Base-by-base conservation (phyloP, 1,140 invertebrate species). In the Macrocentrus cingulum region DNA sequence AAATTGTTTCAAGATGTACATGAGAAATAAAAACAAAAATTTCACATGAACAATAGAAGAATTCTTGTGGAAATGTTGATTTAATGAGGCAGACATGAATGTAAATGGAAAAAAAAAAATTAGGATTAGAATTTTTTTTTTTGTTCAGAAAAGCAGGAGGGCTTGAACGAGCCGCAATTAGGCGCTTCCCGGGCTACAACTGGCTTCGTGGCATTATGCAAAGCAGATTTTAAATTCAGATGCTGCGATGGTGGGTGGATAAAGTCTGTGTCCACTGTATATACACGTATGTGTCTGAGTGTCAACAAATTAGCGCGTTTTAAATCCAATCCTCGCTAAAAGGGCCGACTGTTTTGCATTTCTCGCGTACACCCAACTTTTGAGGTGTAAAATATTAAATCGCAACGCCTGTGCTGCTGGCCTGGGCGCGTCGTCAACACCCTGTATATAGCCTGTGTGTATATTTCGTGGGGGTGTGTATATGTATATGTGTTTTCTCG, bases 301-400 rank as follows among this genome's bases (percentile, higher is more conserved):
- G 65, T 64, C 67, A 65, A 69, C 71, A 75, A 78, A 78, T 78
- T 77, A 78, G 71, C 71, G 69, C 69, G 72, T 74, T 77, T 78
- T 76, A 76, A 78, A 78, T 78, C 72, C 63, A 77, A 78, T 77
- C 70, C 71, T 59, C 52, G 67, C 53, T 69, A 65, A 70, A 66
- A 70, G 66, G 59, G 61, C n/a, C n/a, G 57, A 61, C 74, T 70
- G 67, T 63, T 79, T 79, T 76, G 74, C 74, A 77, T 77, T 74
- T 75, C 71, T 76, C 74, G 65, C 64, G 53, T 57, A 60, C 49
- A 62, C 48, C 63, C 68, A 72, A 69, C 75, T 76, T 77, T 79
- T 77, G 76, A 79, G 75, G 76, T 78, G 76, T 78, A 78, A 78
- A 78, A 78, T 77, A 79, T 79, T 77, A 77, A 79, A 79, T 73